Evolutionary conservation across 1,140 invertebrate species (phyloP), one percentile per base, ranked within the genome.

Genomic region (Diachasma alloeum): DNA sequence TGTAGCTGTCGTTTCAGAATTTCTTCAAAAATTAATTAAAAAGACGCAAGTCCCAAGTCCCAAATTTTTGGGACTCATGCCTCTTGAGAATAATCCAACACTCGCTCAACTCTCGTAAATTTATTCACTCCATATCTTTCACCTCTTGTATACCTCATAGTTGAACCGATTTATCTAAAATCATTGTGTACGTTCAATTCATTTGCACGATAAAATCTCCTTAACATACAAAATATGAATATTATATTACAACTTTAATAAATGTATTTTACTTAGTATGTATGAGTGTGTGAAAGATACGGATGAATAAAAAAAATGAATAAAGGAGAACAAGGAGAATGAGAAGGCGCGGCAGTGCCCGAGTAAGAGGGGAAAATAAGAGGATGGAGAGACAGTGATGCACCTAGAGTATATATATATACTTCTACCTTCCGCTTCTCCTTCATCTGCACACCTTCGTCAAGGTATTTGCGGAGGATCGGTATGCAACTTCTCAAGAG

Each of bases 141-240:
- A 63, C 59, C 22, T 9, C 19, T 26, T 63, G 59, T 63, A 26
- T 2, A 39, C 26, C 66, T 15, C 31, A 66, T 36, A 68, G 66
- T 68, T 68, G 66, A 68, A 68, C 66, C 66, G 31, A 68, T 68
- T 37, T 39, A 68, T 68, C 66, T 68, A 37, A 68, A 68, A 68
- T 68, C 66, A 15, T n/a, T 63, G 39, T 37, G 66, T 36, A 36
- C 66, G 66, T 68, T 68, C 66, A 68, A 68, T 68, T 68, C 66
- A 68, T 68, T 68, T 68, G 10, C 66, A 68, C 26, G 66, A 68
- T 68, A 68, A 37, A 39, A 68, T 68, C 66, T 37, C 9, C 31
- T 63, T 63, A 63, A 26, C 66, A 68, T 68, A 37, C 31, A 39
- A 68, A 68, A 68, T 68, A 39, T 39, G 66, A 68, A 68, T 68